Evolutionary conservation across 2,797 vertebrate species (phyloP), one percentile per base, ranked within the genome.

Genomic region (Acropternis orthonyx): DNA sequence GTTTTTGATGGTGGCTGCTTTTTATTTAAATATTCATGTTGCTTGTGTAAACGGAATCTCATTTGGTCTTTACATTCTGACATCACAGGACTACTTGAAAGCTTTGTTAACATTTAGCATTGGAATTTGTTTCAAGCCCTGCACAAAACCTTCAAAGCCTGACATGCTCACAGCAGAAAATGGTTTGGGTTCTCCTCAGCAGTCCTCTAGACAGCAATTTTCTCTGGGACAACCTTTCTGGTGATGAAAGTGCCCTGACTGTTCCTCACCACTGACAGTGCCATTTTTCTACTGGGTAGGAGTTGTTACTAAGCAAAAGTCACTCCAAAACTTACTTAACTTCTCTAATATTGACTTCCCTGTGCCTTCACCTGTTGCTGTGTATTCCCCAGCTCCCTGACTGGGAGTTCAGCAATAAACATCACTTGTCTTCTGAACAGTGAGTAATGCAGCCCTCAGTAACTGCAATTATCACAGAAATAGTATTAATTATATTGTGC

Each of bases 1-100:
- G 89, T 92, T 97, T 96, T 93, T 95, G 91, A 95, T 95, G 95
- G 92, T 97, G 97, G 77, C 95, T 97, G 96, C 88, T 97, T 97
- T 97, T 93, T 97, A 96, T 97, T 97, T 97, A 97, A 97, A 96
- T 97, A 95, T 94, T 91, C 91, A 71, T 97, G 96, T 96, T 94
- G 85, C 91, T 96, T 95, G 68, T 97, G 91, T 97, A 97, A 97
- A 97, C 7, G 36, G 88, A 95, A 94, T 96, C 93, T 94, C 82
- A 1, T 87, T 96, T 39, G 22, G 85, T 93, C 96, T 96, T 94
- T 89, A 56, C 85, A 58, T 95, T 85, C 89, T 30, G 4, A 69
- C 93, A 73, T 97, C 93, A 90, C 86, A 89, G 91, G 78, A 49
- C 93, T 93, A 95, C 94, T 93, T 82, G 92, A 94, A 92, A 96